These are phyloP conservation scores for Candoia aspera DNA, from an alignment of 2,113 vertebrate species.

Conservation along the genomic window DNA sequence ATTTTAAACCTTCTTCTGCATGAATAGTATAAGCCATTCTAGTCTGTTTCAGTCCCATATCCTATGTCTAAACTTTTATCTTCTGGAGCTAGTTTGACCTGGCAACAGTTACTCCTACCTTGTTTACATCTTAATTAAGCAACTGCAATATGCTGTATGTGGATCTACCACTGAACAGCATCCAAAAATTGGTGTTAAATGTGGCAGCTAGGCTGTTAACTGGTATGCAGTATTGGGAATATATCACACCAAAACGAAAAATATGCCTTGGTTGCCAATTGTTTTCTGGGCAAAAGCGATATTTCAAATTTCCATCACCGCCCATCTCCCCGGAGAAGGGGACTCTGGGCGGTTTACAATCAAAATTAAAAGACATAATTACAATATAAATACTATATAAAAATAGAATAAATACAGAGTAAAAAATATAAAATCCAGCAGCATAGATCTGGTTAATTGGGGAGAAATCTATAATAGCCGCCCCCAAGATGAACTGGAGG, in stretches of 20 bases:
- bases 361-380: too few relatives aligned
- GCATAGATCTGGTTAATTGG: too few relatives aligned
- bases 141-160: neutral
- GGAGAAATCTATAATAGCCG: too few relatives aligned
- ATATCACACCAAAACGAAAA: neutral
- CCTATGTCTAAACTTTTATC: neutral
- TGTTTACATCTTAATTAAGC: neutral
- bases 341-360: too few relatives aligned
- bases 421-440: too few relatives aligned
- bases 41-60: neutral
- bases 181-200: neutral
- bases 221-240: neutral
- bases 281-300: neutral
- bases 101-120: neutral
- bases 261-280: neutral
- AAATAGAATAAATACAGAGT: too few relatives aligned
- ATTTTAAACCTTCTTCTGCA: neutral
- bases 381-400: too few relatives aligned
- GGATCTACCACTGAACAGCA: neutral
- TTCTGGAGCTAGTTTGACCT: neutral
- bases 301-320: too few relatives aligned
- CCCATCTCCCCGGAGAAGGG: too few relatives aligned
- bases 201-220: neutral
- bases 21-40: neutral
- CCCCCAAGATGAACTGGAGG: too few relatives aligned